These are phyloP conservation scores for Scaptomyza parva DNA, from an alignment of 2,888 invertebrate species.

Conservation along the genomic window DNA sequence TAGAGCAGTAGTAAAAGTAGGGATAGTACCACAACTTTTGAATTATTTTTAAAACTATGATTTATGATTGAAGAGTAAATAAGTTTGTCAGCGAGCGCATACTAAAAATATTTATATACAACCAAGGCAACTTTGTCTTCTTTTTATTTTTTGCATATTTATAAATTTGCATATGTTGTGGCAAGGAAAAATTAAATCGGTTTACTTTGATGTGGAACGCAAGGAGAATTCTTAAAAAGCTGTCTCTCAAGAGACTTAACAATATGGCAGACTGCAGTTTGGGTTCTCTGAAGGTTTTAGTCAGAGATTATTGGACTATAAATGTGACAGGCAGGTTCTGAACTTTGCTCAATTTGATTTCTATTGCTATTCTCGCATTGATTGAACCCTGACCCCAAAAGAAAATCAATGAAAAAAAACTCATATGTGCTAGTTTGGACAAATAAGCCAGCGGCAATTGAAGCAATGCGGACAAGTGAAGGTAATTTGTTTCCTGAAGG, in stretches of 20 bases:
- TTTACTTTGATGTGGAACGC: constrained; percentile 55
- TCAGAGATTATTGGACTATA: constrained; percentile 29
- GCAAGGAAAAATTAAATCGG: constrained; percentile 43
- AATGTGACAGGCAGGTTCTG: constrained; percentile 30
- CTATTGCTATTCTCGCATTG: constrained; percentile 26
- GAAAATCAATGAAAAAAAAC: constrained; percentile 4
- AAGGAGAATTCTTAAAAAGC: constrained; percentile 46
- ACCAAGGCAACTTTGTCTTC: not conserved
- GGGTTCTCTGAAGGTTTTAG: constrained; percentile 44
- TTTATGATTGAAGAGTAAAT: constrained; percentile 35
- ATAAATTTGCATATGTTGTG: constrained; percentile 59
- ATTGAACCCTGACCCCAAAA: constrained; percentile 63
- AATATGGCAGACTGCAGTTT: constrained; percentile 8
- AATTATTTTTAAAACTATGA: constrained; percentile 57
- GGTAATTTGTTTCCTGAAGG: constrained; percentile 63
- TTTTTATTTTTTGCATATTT: not conserved
- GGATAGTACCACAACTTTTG: constrained; percentile 16
- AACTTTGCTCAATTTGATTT: constrained; percentile 51
- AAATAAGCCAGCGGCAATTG: constrained; percentile 35
- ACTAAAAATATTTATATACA: constrained; percentile 29
- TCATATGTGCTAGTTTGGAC: constrained; percentile 37
- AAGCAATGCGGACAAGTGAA: constrained; percentile 62
- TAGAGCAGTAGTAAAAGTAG: constrained; percentile 2
- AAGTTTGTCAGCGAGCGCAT: not conserved
- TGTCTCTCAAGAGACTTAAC: constrained; percentile 27